phyloP scores from a whole-genome alignment of 2,797 vertebrate genomes.

The Sebastes wilsoni region DNA sequence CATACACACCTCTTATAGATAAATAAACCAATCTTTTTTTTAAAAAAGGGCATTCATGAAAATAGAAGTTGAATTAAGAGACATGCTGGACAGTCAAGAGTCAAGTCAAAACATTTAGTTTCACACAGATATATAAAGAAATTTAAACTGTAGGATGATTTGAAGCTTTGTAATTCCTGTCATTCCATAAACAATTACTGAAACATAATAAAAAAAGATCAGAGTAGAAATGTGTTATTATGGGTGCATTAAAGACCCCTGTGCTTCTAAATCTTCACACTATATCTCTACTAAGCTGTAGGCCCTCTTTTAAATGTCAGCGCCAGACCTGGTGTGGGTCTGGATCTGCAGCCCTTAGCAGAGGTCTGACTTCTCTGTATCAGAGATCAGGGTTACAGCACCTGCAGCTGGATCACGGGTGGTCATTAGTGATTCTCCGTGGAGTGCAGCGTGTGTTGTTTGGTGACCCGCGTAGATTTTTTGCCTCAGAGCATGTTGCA shows the following conservation, averaged over 20 bases:
- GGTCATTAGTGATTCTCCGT: conserved; percentile 38
- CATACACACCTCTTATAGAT: conserved; percentile 12
- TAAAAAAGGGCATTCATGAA: conserved; percentile 33
- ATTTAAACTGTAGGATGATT: background rate
- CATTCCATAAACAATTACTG: background rate
- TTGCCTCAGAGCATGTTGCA: conserved; percentile 35
- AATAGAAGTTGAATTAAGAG: conserved; percentile 36
- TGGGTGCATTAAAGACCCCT: conserved; percentile 35
- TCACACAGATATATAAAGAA: background rate
- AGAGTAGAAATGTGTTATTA: conserved; percentile 23
- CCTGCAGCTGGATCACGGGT: conserved; percentile 11
- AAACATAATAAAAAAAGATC: background rate
- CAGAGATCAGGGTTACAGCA: conserved; percentile 21
- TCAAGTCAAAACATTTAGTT: conserved; percentile 25
- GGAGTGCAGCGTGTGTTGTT: background rate
- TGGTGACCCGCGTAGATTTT: background rate
- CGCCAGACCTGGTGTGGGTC: conserved; percentile 38
- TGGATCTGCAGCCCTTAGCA: conserved; percentile 69
- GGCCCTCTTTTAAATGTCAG: conserved; percentile 51
- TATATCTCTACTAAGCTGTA: conserved; percentile 5
- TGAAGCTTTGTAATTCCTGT: conserved; percentile 5
- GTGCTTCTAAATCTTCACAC: conserved; percentile 38
- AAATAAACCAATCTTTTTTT: background rate
- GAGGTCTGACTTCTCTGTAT: conserved; percentile 44
- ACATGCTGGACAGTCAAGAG: conserved; percentile 28